Base-by-base conservation (phyloP, 2,888 invertebrate species). In the Galerucella pusilla region DNA sequence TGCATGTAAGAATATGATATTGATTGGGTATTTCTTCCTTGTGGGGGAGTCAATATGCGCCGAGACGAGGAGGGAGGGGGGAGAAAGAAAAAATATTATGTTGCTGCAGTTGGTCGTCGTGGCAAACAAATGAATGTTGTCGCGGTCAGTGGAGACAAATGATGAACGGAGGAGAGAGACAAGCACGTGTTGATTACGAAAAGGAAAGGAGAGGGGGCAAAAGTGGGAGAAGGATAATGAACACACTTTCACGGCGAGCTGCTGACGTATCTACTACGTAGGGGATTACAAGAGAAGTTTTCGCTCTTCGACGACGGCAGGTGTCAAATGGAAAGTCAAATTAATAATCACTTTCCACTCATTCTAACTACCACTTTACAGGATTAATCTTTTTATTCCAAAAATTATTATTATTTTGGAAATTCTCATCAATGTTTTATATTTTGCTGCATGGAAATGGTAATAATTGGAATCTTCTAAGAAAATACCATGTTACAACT, bases 1-100 rank as follows among this genome's bases (percentile, higher is more conserved):
- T 84, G 85, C 84, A 85, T 85, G 84, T 81, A 83, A 83, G 82
- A 82, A 82, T 85, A 85, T 85, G 83, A 87, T 88, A 88, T 88
- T 87, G 88, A 88, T 88, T 88, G 88, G 87, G 85, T 88, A 87
- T 87, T 82, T 85, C 85, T 86, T 85, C 84, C 83, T 81, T 83
- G 80, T 80, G 80, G 75, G 79, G 80, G 79, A 78, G 77, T 75
- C 73, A 77, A 78, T 80, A 78, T 80, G 82, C 80, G 79, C 79
- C 80, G 78, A 73, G 71, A 73, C 64, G 16, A 68, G 52, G 75
- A 71, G 77, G 70, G 73, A 64, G 64, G 75, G 74, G 75, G 78
- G 68, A 67, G 72, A 70, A 68, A 71, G 75, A 80, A 80, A 80
- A 79, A 79, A 77, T 73, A 72, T 73, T 54, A 71, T 66, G 68